Conservation (phyloP, 1,140 invertebrate genomes). For the Halictus rubicundus region DNA sequence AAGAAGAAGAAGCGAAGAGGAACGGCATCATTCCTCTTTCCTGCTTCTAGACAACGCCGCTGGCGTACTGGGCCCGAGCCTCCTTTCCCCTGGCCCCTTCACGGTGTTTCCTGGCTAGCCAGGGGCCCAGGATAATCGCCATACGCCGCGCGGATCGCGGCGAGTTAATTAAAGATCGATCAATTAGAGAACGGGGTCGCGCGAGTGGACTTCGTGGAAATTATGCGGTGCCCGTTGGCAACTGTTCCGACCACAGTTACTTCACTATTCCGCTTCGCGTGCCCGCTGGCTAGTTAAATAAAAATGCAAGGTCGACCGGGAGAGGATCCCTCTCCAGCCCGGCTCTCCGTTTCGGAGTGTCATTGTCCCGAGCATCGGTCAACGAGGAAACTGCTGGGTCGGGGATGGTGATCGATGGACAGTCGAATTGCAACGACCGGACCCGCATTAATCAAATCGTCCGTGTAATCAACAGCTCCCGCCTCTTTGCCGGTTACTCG, state of each 20-base stretch:
- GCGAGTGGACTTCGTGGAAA: constrained; percentile 34
- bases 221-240: constrained; percentile 33
- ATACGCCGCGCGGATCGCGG: constrained; percentile 4
- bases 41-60: constrained; percentile 39
- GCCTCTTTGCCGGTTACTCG: too few species aligned
- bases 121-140: constrained; percentile 18
- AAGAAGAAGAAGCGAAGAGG: constrained; percentile 29
- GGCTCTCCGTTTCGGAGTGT: not conserved
- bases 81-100: not conserved
- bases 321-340: not conserved
- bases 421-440: too few species aligned
- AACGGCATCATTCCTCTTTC: constrained; percentile 11
- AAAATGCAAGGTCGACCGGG: constrained; percentile 28
- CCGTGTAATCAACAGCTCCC: too few species aligned
- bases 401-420: too few species aligned
- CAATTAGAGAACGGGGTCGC: constrained; percentile 45
- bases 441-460: too few species aligned
- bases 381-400: too few species aligned
- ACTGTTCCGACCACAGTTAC: constrained; percentile 1
- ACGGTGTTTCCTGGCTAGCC: not conserved
- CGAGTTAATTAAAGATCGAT: constrained; percentile 45
- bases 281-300: constrained; percentile 17
- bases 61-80: not conserved
- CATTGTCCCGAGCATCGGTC: not conserved
- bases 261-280: constrained; percentile 23